Conservation (phyloP, 2,113 vertebrate species). For the Megaptera novaeangliae region DNA sequence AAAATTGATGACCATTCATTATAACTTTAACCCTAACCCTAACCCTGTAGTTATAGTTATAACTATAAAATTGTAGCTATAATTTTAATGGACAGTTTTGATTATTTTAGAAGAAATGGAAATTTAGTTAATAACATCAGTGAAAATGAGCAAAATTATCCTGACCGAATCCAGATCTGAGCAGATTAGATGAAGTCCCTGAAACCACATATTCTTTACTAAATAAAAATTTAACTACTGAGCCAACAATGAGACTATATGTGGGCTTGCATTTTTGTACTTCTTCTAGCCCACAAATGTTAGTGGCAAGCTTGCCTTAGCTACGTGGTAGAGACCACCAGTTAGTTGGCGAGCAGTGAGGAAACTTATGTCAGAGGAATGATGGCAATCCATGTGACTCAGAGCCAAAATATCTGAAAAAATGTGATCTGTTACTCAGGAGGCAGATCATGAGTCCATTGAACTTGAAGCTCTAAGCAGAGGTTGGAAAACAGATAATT, state of each 20-base stretch:
- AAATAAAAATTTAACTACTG: not conserved
- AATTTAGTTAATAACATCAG: not conserved
- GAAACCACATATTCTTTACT: not conserved
- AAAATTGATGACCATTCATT: not conserved
- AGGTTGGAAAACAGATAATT: not conserved
- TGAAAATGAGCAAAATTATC: not conserved
- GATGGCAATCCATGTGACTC: not conserved
- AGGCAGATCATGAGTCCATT: not conserved
- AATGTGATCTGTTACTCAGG: not conserved
- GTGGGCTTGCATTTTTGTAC: not conserved
- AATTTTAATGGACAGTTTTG: not conserved
- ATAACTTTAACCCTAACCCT: not conserved
- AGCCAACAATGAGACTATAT: not conserved
- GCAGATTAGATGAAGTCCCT: not conserved
- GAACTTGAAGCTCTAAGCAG: not conserved
- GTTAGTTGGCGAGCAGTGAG: not conserved
- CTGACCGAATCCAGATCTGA: not conserved
- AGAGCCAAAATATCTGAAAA: not conserved
- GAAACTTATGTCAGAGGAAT: not conserved
- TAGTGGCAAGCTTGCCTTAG: not conserved
- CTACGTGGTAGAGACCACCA: not conserved
- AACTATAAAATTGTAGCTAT: not conserved
- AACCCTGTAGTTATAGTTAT: not conserved
- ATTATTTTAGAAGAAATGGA: not conserved
- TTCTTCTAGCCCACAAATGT: not conserved